These are phyloP conservation scores for Grammomys surdaster DNA, from an alignment of 2,113 vertebrate genomes.

Conservation along the genomic window DNA sequence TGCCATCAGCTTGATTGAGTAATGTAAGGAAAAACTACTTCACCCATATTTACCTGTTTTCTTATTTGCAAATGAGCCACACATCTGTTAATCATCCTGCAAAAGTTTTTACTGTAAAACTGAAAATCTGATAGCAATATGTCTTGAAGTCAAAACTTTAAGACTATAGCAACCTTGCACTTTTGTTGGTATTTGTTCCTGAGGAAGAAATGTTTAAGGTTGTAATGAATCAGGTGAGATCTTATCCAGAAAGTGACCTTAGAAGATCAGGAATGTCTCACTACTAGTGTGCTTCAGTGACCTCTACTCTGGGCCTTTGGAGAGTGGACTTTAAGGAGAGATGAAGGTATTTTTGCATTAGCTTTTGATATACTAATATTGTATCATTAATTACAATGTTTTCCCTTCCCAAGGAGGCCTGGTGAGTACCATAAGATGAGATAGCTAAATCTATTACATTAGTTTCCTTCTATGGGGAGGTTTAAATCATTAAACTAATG, in stretches of 20 bases:
- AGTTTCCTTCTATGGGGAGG: slow-evolving; percentile 69
- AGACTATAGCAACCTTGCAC: background rate
- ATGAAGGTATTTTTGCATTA: slow-evolving; percentile 24
- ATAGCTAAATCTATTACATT: slow-evolving; percentile 51
- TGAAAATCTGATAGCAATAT: background rate
- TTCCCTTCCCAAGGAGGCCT: slow-evolving; percentile 45
- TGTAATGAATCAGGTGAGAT: background rate
- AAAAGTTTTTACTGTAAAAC: slow-evolving; percentile 22
- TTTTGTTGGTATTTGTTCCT: slow-evolving; percentile 49
- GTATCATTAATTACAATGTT: slow-evolving; percentile 69
- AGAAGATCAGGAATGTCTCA: background rate
- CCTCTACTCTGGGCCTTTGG: background rate
- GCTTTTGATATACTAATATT: background rate
- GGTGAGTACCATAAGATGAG: slow-evolving; percentile 60
- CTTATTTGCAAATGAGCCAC: slow-evolving; percentile 19
- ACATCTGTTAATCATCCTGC: background rate
- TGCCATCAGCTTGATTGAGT: background rate
- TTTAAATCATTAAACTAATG: slow-evolving; percentile 75
- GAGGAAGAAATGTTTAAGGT: background rate
- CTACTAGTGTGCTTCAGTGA: background rate
- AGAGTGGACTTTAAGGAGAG: background rate
- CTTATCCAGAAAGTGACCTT: background rate
- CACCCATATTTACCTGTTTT: background rate
- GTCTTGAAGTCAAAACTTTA: background rate
- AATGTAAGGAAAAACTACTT: background rate